Conservation (phyloP, 2,797 vertebrate species). For the Cryptoblepharus egeriae region DNA sequence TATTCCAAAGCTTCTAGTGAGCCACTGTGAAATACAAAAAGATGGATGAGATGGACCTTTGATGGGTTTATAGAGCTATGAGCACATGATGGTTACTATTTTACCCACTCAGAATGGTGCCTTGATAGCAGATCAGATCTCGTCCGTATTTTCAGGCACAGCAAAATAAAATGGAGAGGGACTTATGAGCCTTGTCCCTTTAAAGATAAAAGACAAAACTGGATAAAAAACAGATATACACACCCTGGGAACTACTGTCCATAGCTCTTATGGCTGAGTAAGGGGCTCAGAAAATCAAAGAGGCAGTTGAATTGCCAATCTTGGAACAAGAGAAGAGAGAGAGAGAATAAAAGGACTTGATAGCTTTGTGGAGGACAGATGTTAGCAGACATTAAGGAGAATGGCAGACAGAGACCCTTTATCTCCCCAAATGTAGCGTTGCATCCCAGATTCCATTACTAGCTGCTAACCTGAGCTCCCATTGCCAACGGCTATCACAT, state of each 20-base stretch:
- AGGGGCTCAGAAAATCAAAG: conserved; percentile 31
- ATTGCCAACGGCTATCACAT: not conserved
- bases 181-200: not conserved
- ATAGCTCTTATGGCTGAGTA: not conserved
- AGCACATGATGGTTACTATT: not conserved
- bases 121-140: not conserved
- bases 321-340: not conserved
- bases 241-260: not conserved
- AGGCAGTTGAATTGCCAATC: conserved; percentile 13
- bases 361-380: conserved; percentile 5
- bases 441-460: not conserved
- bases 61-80: not conserved
- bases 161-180: not conserved
- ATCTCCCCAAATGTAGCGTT: not conserved
- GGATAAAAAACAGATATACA: not conserved
- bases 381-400: conserved; percentile 27
- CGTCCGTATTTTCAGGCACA: not conserved
- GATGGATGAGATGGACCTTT: no score
- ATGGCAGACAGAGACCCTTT: conserved; percentile 1
- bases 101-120: not conserved
- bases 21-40: no score
- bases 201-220: conserved; percentile 15
- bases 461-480: not conserved
- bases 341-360: not conserved
- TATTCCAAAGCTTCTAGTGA: no score